phyloP scores from a whole-genome alignment of 2,888 invertebrate species.

The Philaethria dido region DNA sequence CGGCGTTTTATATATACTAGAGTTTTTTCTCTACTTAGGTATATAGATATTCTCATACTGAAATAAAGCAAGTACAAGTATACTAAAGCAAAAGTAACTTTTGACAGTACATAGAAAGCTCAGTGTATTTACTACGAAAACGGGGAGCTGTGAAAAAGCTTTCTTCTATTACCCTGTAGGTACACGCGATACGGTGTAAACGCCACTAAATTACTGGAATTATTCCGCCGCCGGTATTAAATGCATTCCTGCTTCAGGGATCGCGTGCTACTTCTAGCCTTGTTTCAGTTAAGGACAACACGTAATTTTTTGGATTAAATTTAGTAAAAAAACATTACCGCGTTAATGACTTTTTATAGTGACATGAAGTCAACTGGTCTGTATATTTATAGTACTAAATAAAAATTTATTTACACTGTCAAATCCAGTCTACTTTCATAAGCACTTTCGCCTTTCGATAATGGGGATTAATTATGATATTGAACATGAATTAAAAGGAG shows the following conservation, averaged over 20 bases:
- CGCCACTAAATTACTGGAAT: constrained; percentile 74
- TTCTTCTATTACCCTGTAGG: constrained; percentile 44
- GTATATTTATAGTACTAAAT: background rate
- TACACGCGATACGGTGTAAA: constrained; percentile 70
- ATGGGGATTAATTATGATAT: background rate
- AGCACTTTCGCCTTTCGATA: too few relatives aligned
- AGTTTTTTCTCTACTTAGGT: background rate
- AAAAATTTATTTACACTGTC: background rate
- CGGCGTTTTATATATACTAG: too few relatives aligned
- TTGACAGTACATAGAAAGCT: constrained; percentile 11
- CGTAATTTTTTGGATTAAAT: constrained; percentile 34
- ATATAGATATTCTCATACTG: background rate
- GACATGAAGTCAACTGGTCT: background rate
- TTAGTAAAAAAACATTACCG: constrained; percentile 26
- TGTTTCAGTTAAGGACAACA: constrained; percentile 51
- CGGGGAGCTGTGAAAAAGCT: constrained; percentile 46
- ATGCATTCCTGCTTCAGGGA: constrained; percentile 73
- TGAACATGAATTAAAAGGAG: background rate
- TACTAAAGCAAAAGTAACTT: background rate
- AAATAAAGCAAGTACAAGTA: background rate
- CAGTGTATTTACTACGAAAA: constrained; percentile 24
- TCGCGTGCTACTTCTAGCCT: constrained; percentile 64
- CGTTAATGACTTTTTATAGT: constrained; percentile 36
- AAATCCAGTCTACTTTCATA: background rate
- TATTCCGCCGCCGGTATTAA: constrained; percentile 73